These are phyloP conservation scores for Alentia gelatinosa DNA, from an alignment of 2,888 invertebrate genomes.

Conservation along the genomic window DNA sequence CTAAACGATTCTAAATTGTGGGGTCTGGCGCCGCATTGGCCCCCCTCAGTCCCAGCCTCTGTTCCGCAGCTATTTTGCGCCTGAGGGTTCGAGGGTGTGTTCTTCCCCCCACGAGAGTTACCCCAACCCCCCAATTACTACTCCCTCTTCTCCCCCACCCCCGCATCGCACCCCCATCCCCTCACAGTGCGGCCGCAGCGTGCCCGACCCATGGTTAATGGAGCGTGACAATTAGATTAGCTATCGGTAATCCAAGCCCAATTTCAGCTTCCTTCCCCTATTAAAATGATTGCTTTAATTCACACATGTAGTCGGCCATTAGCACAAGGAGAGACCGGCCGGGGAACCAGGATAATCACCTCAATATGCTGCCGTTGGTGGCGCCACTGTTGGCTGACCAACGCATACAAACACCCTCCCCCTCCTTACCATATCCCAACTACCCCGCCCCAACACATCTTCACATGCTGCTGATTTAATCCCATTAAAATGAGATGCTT, in stretches of 20 bases:
- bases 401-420: background rate
- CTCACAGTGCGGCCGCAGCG: background rate
- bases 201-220: constrained; percentile 6
- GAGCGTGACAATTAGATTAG: constrained; percentile 47
- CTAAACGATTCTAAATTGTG: constrained; percentile 42
- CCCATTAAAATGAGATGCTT: too few species aligned
- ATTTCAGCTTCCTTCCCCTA: constrained; percentile 11
- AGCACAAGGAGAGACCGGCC: background rate
- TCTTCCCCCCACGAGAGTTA: background rate
- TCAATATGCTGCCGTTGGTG: constrained; percentile 10
- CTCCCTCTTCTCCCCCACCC: background rate
- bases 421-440: too few species aligned
- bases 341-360: background rate
- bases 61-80: background rate
- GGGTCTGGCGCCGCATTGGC: background rate
- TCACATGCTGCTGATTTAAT: too few species aligned
- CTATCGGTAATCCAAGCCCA: constrained; percentile 22
- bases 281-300: constrained; percentile 51
- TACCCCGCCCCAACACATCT: too few species aligned
- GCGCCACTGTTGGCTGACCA: background rate
- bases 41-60: background rate
- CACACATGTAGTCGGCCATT: constrained; percentile 39
- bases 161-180: background rate
- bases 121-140: background rate
- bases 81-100: background rate